Evolutionary conservation across 92 coral and sea anemone genomes (phyloP).

Genomic region (Phenganax marumi): DNA sequence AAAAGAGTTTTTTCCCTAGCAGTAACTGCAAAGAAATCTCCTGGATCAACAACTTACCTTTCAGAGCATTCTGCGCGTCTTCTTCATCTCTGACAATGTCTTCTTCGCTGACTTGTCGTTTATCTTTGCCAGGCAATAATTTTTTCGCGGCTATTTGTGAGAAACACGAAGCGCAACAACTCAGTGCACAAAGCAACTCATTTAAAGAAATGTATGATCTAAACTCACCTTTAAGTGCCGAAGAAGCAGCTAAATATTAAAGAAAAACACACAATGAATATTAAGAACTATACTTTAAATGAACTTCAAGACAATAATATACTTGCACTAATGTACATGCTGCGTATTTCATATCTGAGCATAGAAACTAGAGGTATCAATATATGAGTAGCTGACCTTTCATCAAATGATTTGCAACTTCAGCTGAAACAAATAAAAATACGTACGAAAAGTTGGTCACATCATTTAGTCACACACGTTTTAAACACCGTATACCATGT

Average conservation of each 20-base stretch:
- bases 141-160: constrained; percentile 85
- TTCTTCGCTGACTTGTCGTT: constrained; percentile 65
- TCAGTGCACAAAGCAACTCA: not conserved
- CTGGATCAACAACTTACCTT: constrained; percentile 53
- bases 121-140: constrained; percentile 71
- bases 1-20: not conserved
- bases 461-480: not conserved
- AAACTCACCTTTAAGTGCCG: constrained; percentile 83
- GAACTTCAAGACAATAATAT: not conserved
- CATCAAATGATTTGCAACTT: constrained; percentile 92
- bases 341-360: not conserved
- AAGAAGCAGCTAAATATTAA: constrained; percentile 75
- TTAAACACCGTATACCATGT: not conserved
- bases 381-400: constrained; percentile 61
- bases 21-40: not conserved
- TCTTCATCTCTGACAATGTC: constrained; percentile 69
- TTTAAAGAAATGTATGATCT: not conserved
- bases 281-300: not conserved
- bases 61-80: constrained; percentile 71
- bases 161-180: constrained; percentile 4
- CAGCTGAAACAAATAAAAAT: constrained; percentile 54
- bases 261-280: not conserved
- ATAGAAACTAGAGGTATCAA: not conserved
- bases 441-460: not conserved
- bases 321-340: not conserved